phyloP scores from a whole-genome alignment of 2,888 invertebrate species.

The Malthinus flaveolus region DNA sequence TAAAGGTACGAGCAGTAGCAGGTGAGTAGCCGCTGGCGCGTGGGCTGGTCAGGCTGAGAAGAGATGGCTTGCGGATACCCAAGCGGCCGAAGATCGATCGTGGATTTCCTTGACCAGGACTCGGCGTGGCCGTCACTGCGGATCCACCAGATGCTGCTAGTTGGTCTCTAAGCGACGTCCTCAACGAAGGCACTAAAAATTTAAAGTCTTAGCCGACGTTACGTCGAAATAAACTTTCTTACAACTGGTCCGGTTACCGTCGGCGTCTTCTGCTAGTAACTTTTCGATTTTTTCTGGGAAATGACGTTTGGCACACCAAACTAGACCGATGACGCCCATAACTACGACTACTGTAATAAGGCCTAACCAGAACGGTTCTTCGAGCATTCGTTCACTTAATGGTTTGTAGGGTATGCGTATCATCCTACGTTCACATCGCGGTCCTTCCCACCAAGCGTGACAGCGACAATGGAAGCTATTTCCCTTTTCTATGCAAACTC shows the following conservation, averaged over 20 bases:
- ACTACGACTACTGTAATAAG: conserved; percentile 83
- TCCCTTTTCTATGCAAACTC: conserved; percentile 70
- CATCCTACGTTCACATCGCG: conserved; percentile 70
- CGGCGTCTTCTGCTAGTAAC: conserved; percentile 77
- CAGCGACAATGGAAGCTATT: conserved; percentile 71
- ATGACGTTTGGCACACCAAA: conserved; percentile 84
- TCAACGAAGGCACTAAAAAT: conserved; percentile 50
- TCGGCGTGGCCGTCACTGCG: conserved; percentile 51
- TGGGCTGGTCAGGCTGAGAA: conserved; percentile 78
- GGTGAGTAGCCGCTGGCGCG: conserved; percentile 56
- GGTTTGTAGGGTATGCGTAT: conserved; percentile 72
- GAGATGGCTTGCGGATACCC: conserved; percentile 86
- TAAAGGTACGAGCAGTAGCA: conserved; percentile 79
- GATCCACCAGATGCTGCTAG: conserved; percentile 55
- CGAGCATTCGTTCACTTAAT: conserved; percentile 78
- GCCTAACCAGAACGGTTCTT: conserved; percentile 89
- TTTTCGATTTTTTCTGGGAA: conserved; percentile 86
- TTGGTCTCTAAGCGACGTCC: conserved; percentile 65
- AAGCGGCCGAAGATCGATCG: conserved; percentile 80
- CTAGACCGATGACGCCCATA: conserved; percentile 74
- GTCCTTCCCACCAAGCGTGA: conserved; percentile 67
- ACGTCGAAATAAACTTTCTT: conserved; percentile 25
- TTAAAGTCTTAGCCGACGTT: conserved; percentile 6
- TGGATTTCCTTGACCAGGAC: conserved; percentile 59
- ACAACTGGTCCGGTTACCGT: conserved; percentile 63